Evolutionary conservation across 2,797 vertebrate species (phyloP).

Genomic region (Manis crassicaudata): DNA sequence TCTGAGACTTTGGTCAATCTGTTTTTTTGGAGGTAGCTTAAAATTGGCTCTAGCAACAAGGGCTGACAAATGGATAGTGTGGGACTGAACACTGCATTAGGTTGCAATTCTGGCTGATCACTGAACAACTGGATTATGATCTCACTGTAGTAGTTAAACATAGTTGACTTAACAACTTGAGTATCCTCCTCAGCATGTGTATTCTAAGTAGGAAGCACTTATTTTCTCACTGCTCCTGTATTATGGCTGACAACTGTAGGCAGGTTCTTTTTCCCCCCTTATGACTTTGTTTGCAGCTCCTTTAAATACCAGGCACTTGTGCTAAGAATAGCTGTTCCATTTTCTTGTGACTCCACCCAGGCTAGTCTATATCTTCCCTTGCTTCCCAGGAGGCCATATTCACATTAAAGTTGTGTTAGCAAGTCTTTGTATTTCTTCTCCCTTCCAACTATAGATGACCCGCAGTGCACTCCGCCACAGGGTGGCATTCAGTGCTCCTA

Average conservation of each 20-base stretch:
- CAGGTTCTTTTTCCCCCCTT: background rate
- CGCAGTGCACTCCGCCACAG: background rate
- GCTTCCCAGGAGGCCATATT: constrained; percentile 28
- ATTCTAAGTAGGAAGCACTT: background rate
- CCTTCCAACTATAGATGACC: background rate
- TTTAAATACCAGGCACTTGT: constrained; percentile 58
- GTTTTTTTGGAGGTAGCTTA: background rate
- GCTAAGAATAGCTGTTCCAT: constrained; percentile 72
- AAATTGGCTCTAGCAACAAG: background rate
- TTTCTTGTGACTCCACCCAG: constrained; percentile 49
- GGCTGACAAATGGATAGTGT: background rate
- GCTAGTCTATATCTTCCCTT: background rate
- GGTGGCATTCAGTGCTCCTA: background rate
- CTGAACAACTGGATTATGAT: background rate
- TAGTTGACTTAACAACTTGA: background rate
- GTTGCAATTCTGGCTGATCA: background rate
- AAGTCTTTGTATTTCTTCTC: constrained; percentile 53
- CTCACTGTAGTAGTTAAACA: background rate
- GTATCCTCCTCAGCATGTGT: background rate
- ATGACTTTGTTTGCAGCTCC: constrained; percentile 42
- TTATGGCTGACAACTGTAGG: background rate
- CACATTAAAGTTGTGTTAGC: constrained; percentile 12
- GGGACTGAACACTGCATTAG: background rate
- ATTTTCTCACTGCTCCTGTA: background rate
- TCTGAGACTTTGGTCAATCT: background rate